Evolutionary conservation across 2,113 vertebrate species (phyloP).

Genomic region (Oenanthe melanoleuca): DNA sequence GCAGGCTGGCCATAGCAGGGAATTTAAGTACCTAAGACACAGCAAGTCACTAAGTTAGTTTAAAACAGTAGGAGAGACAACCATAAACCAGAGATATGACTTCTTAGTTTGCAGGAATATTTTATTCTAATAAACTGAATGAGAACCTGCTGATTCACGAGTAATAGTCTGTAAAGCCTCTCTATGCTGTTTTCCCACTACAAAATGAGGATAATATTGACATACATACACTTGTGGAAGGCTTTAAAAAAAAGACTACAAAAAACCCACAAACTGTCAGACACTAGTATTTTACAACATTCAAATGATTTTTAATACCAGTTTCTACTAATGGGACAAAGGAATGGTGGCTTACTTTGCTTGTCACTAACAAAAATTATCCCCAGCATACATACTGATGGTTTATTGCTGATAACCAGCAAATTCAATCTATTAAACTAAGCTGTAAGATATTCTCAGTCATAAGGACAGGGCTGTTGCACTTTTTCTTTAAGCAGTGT

Average conservation of each 20-base stretch:
- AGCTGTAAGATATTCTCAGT: neutral
- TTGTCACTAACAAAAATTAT: neutral
- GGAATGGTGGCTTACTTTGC: neutral
- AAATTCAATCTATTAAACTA: neutral
- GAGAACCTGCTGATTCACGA: neutral
- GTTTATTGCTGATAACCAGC: neutral
- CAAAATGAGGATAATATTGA: neutral
- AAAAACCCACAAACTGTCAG: neutral
- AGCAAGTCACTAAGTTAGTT: neutral
- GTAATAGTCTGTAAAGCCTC: neutral
- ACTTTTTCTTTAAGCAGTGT: neutral
- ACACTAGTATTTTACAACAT: neutral
- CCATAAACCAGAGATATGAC: neutral
- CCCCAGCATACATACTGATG: neutral
- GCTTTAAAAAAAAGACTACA: neutral
- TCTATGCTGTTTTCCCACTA: neutral
- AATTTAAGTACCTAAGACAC: neutral
- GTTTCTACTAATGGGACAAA: neutral
- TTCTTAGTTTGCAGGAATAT: neutral
- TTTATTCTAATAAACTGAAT: neutral
- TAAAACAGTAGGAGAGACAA: too few species aligned
- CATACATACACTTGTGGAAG: accelerated
- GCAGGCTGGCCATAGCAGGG: neutral
- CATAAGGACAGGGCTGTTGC: neutral
- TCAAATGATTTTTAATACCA: neutral